phyloP scores from a whole-genome alignment of 1,140 invertebrate genomes.

The Trissolcus basalis region DNA sequence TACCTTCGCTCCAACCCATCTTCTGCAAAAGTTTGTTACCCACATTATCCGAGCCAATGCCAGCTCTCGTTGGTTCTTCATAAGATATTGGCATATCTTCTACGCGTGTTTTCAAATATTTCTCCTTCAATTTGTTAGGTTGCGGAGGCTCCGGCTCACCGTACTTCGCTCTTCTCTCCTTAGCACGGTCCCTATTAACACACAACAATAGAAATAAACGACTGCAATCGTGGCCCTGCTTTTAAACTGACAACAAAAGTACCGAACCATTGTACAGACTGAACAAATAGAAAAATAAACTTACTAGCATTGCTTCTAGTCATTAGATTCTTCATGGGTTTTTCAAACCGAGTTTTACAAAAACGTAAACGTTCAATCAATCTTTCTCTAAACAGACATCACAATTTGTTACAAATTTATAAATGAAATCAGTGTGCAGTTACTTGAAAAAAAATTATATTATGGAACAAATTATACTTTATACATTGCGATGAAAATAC shows the following conservation, averaged over 20 bases:
- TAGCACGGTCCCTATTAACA: slow-evolving; percentile 89
- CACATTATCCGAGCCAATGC: slow-evolving; percentile 91
- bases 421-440: background rate
- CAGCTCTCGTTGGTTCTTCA: slow-evolving; percentile 82
- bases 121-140: slow-evolving; percentile 83
- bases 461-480: slow-evolving; percentile 4
- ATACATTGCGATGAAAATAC: background rate
- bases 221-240: too few relatives aligned
- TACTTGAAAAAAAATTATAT: background rate
- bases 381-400: background rate
- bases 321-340: too few relatives aligned
- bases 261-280: too few relatives aligned
- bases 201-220: background rate
- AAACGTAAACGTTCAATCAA: too few relatives aligned
- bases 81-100: slow-evolving; percentile 75
- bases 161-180: slow-evolving; percentile 95
- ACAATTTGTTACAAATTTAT: background rate
- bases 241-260: too few relatives aligned
- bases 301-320: too few relatives aligned
- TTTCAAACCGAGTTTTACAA: too few relatives aligned
- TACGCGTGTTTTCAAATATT: slow-evolving; percentile 79
- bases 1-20: slow-evolving; percentile 98
- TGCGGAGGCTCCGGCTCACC: slow-evolving; percentile 90
- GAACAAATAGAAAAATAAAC: too few relatives aligned
- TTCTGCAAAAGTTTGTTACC: slow-evolving; percentile 96